Percentiles rank a stretch among this genome's conserved stretches.
phyloP scores from a whole-genome alignment of 2,888 invertebrate genomes.

The Dinocampus coccinellae region DNA sequence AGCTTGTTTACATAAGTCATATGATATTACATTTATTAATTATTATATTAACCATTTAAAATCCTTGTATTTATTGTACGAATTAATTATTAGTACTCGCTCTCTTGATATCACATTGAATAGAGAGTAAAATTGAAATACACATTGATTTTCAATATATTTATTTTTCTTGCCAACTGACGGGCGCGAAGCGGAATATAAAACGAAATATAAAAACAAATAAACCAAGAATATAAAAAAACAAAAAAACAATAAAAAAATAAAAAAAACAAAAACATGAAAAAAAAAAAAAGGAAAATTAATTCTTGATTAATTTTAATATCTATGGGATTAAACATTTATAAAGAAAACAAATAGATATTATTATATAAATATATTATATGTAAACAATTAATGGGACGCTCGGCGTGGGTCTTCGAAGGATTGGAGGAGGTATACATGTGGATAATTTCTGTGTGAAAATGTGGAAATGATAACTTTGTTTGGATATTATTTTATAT shows the following conservation, averaged over 20 bases:
- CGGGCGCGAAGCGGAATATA: slow-evolving; percentile 30
- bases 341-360: slow-evolving; percentile 7
- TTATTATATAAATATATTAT: slow-evolving; percentile 27
- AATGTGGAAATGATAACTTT: not conserved
- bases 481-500: slow-evolving; percentile 5
- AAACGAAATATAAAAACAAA: no score
- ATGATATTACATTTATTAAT: slow-evolving; percentile 63
- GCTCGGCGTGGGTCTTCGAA: slow-evolving; percentile 33
- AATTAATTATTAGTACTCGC: slow-evolving; percentile 47
- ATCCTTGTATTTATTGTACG: slow-evolving; percentile 60
- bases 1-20: slow-evolving; percentile 57
- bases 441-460: slow-evolving; percentile 24
- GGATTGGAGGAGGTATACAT: slow-evolving; percentile 27
- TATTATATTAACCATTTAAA: slow-evolving; percentile 61
- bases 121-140: slow-evolving; percentile 33
- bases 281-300: not conserved
- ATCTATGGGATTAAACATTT: slow-evolving; percentile 3
- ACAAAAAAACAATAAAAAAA: no score
- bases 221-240: no score
- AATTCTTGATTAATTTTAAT: slow-evolving; percentile 26
- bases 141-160: no score
- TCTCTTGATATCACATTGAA: slow-evolving; percentile 40
- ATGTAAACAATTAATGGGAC: slow-evolving; percentile 20
- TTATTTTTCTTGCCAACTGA: slow-evolving; percentile 19
- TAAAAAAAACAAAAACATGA: slow-evolving; percentile 14